A percentile compares a stretch with the other conserved stretches of the same genome.
Evolutionary conservation across 2,888 invertebrate genomes (phyloP).

Genomic region (Conomelus anceps): DNA sequence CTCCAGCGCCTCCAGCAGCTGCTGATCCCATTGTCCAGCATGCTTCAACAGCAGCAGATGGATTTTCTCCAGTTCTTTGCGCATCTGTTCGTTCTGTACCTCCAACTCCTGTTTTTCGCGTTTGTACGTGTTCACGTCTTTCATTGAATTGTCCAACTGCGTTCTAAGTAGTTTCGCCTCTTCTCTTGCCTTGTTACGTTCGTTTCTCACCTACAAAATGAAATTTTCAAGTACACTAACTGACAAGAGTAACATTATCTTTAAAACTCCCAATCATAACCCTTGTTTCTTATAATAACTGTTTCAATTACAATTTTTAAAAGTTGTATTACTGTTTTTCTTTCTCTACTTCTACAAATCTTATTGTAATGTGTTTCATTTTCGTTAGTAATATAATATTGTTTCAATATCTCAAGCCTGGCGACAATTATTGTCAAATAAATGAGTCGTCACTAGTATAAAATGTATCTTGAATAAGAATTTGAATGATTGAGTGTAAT

Average conservation of each 20-base stretch:
- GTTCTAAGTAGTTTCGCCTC: slow-evolving; percentile 75
- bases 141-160: slow-evolving; percentile 69
- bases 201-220: slow-evolving; percentile 61
- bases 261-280: too few species aligned
- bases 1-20: slow-evolving; percentile 46
- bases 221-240: neutral
- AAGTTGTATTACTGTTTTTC: neutral
- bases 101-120: slow-evolving; percentile 71
- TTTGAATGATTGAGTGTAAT: too few species aligned
- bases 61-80: slow-evolving; percentile 75
- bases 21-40: slow-evolving; percentile 59
- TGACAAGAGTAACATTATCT: too few species aligned
- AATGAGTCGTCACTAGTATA: too few species aligned
- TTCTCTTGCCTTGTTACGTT: slow-evolving; percentile 87
- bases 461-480: too few species aligned
- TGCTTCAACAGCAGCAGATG: slow-evolving; percentile 59
- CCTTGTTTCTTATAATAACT: too few species aligned
- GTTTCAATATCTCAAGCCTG: too few species aligned
- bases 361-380: too few species aligned
- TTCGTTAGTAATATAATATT: too few species aligned
- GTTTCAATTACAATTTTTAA: neutral
- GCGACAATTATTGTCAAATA: too few species aligned
- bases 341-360: too few species aligned
- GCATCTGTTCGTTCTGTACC: slow-evolving; percentile 65
- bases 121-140: slow-evolving; percentile 66